Conservation (phyloP, 1,140 invertebrate genomes). For the Drosophila arawakana region DNA sequence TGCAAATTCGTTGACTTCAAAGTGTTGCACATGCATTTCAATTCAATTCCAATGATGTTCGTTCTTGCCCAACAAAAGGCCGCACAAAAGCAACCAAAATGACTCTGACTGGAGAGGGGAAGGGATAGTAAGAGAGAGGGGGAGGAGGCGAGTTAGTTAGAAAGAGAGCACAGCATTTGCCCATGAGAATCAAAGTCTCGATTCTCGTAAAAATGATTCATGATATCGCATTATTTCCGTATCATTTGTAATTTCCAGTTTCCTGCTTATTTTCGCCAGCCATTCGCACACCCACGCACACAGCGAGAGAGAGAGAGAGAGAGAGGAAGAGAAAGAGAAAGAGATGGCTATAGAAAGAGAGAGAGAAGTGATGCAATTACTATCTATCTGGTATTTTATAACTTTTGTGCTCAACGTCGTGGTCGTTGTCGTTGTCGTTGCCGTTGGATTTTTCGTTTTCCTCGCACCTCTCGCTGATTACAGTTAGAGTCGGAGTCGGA, state of each 20-base stretch:
- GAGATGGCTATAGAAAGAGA: not conserved
- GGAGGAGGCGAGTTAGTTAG: not conserved
- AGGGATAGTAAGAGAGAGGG: not conserved
- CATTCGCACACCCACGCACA: constrained; percentile 31
- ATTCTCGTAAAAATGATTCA: constrained; percentile 82
- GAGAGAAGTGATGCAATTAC: constrained; percentile 64
- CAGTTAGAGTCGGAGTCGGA: constrained; percentile 45
- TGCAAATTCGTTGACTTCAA: constrained; percentile 74
- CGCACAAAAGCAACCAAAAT: not conserved
- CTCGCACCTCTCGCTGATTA: constrained; percentile 62
- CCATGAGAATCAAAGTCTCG: constrained; percentile 79
- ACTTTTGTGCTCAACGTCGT: constrained; percentile 67
- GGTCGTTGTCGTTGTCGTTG: no score
- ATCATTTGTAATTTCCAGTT: constrained; percentile 83
- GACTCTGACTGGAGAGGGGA: not conserved
- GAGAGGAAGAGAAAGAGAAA: no score
- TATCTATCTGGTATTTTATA: constrained; percentile 82
- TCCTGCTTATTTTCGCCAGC: constrained; percentile 78
- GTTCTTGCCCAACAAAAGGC: constrained; percentile 18
- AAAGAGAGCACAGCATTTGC: constrained; percentile 49
- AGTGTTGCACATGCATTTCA: constrained; percentile 53
- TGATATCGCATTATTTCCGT: constrained; percentile 83
- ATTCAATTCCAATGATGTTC: constrained; percentile 31
- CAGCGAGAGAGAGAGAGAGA: constrained; percentile 5
- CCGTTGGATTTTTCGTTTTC: constrained; percentile 17